Evolutionary conservation across 2,797 vertebrate genomes (phyloP).

Genomic region (Heliangelus exortis): DNA sequence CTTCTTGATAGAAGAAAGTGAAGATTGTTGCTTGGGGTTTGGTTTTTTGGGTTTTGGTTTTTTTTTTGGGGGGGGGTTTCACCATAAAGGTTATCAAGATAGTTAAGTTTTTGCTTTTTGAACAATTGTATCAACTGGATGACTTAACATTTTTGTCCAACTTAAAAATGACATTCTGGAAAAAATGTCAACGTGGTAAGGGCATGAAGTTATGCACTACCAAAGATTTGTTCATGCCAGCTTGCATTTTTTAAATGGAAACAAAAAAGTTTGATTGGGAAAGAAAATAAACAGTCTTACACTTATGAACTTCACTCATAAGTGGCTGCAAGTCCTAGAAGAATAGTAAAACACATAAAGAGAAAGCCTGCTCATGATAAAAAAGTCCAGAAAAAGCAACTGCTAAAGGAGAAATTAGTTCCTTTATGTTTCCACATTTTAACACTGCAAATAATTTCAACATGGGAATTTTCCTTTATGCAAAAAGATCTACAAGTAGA

Average conservation of each 20-base stretch:
- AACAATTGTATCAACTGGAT: not conserved
- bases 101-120: not conserved
- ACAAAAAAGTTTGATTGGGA: not conserved
- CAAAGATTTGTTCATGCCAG: not conserved
- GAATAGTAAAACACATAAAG: not conserved
- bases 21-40: too few relatives aligned
- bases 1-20: not conserved
- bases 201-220: not conserved
- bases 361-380: not conserved
- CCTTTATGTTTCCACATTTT: not conserved
- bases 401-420: not conserved
- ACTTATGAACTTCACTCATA: not conserved
- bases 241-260: not conserved
- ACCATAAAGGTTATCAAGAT: not conserved
- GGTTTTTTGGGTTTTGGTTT: not conserved
- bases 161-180: not conserved
- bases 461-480: not conserved
- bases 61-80: not conserved
- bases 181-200: accelerated
- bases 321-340: not conserved
- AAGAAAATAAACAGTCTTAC: not conserved
- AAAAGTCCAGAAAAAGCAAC: not conserved
- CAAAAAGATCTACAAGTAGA: accelerated
- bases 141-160: not conserved
- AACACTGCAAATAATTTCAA: not conserved